A percentile compares a stretch with the other conserved stretches of the same genome.
Evolutionary conservation across 2,888 invertebrate genomes (phyloP).

Genomic region (Eucera pruinosa): DNA sequence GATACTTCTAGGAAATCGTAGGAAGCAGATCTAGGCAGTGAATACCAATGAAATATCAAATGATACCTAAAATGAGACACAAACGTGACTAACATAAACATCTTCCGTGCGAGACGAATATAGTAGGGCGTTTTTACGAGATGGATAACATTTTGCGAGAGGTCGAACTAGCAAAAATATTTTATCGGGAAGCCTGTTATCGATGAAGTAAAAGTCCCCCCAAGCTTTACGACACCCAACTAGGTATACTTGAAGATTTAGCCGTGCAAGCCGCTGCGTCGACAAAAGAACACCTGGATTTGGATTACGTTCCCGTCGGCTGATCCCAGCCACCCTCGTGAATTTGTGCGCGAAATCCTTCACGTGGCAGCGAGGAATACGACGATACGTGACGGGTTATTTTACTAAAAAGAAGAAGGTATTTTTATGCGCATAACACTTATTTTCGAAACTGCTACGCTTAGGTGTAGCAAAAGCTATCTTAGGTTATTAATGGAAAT

Average conservation of each 20-base stretch:
- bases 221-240: slow-evolving; percentile 52
- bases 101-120: slow-evolving; percentile 34
- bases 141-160: slow-evolving; percentile 68
- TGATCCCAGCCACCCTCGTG: slow-evolving; percentile 24
- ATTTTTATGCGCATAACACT: no score
- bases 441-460: no score
- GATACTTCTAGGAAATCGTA: no score
- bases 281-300: slow-evolving; percentile 40
- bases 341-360: slow-evolving; percentile 12
- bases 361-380: background rate
- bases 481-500: no score
- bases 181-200: slow-evolving; percentile 71
- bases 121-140: slow-evolving; percentile 60
- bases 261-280: slow-evolving; percentile 19
- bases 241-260: slow-evolving; percentile 31
- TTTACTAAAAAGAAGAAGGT: background rate
- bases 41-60: slow-evolving; percentile 2
- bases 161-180: slow-evolving; percentile 64
- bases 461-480: no score
- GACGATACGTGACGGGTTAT: background rate
- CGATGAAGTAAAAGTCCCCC: slow-evolving; percentile 63
- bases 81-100: background rate
- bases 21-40: no score
- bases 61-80: slow-evolving; percentile 17
- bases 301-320: slow-evolving; percentile 15